phyloP scores from a whole-genome alignment of 2,888 invertebrate species.

The Idaea straminata region DNA sequence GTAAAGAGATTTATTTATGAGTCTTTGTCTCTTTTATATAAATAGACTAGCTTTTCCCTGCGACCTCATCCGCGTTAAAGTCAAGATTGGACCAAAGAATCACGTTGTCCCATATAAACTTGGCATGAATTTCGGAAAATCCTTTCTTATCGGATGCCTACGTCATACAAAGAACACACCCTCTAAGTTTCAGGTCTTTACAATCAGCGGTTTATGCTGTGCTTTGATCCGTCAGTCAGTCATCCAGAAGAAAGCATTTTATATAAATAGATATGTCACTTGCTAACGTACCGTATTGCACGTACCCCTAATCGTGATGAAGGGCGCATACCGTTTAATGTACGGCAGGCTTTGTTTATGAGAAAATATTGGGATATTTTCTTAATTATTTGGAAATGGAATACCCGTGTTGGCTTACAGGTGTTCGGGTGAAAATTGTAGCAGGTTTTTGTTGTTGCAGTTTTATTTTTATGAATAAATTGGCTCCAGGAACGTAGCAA shows the following conservation, averaged over 20 bases:
- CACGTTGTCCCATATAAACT: too few species aligned
- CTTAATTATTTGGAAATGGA: slow-evolving; percentile 10
- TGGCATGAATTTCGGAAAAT: too few species aligned
- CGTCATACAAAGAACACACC: too few species aligned
- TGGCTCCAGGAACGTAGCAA: background rate
- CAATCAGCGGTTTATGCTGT: too few species aligned
- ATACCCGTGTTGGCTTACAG: background rate
- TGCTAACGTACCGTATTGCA: background rate
- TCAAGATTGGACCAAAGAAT: too few species aligned
- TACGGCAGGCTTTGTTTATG: slow-evolving; percentile 16
- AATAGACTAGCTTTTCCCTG: too few species aligned
- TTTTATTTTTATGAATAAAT: background rate
- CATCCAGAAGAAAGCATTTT: slow-evolving; percentile 34
- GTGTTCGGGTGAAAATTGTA: background rate
- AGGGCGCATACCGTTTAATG: slow-evolving; percentile 29
- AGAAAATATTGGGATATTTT: slow-evolving; percentile 16
- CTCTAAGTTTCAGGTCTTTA: too few species aligned
- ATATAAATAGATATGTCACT: slow-evolving; percentile 17
- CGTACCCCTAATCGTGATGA: slow-evolving; percentile 52
- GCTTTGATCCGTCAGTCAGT: too few species aligned
- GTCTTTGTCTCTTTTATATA: slow-evolving; percentile 3
- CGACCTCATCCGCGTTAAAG: too few species aligned
- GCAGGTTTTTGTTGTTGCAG: background rate
- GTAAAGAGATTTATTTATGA: too few species aligned
- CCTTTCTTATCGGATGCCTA: too few species aligned